These are phyloP conservation scores for Apantesis nais DNA, from an alignment of 2,888 invertebrate genomes.

Conservation along the genomic window DNA sequence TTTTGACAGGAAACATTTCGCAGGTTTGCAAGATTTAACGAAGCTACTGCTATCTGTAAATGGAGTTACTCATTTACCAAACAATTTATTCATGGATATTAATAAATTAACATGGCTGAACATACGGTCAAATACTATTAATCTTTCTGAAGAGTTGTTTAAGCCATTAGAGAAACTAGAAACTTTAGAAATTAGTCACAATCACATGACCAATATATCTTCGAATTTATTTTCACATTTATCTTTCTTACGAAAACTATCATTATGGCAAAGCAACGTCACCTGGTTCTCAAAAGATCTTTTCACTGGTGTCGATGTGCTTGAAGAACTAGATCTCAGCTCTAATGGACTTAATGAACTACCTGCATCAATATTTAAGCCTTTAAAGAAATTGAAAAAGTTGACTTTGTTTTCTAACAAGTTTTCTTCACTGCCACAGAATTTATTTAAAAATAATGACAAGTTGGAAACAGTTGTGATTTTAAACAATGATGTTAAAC, in stretches of 20 bases:
- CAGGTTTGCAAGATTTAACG: constrained; percentile 82
- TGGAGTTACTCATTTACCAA: constrained; percentile 86
- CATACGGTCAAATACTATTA: constrained; percentile 86
- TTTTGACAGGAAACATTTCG: constrained; percentile 85
- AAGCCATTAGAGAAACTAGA: constrained; percentile 84
- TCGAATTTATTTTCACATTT: constrained; percentile 87
- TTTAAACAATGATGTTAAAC: constrained; percentile 84
- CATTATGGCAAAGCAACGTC: constrained; percentile 89
- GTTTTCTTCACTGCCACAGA: constrained; percentile 86
- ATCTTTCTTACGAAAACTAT: constrained; percentile 85
- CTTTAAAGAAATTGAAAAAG: constrained; percentile 86
- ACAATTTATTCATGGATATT: constrained; percentile 87
- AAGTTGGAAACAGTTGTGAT: constrained; percentile 84
- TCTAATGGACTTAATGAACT: constrained; percentile 87
- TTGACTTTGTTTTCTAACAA: constrained; percentile 89
- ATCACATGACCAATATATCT: constrained; percentile 87
- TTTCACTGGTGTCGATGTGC: constrained; percentile 87
- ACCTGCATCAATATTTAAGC: constrained; percentile 86
- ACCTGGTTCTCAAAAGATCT: constrained; percentile 86
- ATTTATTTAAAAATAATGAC: constrained; percentile 84
- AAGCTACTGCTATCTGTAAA: constrained; percentile 87
- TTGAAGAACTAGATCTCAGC: constrained; percentile 89
- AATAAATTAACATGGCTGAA: constrained; percentile 87
- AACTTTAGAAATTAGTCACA: constrained; percentile 88
- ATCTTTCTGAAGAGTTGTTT: constrained; percentile 85